Base-by-base conservation (phyloP, 1,140 invertebrate genomes). In the Neuroterus valhalla region DNA sequence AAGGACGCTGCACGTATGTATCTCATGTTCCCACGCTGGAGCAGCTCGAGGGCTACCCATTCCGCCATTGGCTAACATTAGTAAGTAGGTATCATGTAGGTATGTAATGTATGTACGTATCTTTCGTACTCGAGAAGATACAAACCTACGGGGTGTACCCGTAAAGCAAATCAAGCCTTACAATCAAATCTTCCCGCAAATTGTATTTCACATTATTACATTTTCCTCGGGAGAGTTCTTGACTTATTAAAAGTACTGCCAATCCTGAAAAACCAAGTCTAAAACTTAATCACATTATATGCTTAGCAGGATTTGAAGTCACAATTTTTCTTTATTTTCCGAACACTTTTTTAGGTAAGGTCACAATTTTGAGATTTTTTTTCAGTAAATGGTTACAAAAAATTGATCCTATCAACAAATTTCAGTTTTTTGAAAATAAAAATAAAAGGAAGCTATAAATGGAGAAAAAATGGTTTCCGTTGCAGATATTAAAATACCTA, bases 21-120 rank as follows among this genome's bases (percentile, higher is more conserved):
- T 84, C 84, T 84, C 67, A 81, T 88, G 87, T 88, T 88, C 87
- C 86, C 87, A 88, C 87, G 87, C 83, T 87, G 85, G 83, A 88
- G 85, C 85, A 83, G 82, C 86, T 83, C 85, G 77, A 83, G 85
- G 86, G 86, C 86, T 88, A 86, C 84, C 85, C 86, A 87, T 85
- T 87, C 86, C 84, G 79, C 83, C 87, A 87, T 87, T 84, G 84
- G 76, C 76, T 84, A 82, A 76, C 86, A 83, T 85, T 82, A 82
- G 76, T 78, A 75, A 81, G 81, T 26, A 62, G 21, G 52, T 83
- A 87, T 84, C 82, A 83, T 86, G 83, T 87, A 84, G 81, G 83
- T 80, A 84, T 84, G 84, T 85, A 85, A 62, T 80, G 72, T 71
- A 78, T 75, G 74, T 77, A 79, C 70, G 81, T 81, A 83, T 74